Evolutionary conservation across 2,888 invertebrate species (phyloP).

Genomic region (Drosophila greeni): DNA sequence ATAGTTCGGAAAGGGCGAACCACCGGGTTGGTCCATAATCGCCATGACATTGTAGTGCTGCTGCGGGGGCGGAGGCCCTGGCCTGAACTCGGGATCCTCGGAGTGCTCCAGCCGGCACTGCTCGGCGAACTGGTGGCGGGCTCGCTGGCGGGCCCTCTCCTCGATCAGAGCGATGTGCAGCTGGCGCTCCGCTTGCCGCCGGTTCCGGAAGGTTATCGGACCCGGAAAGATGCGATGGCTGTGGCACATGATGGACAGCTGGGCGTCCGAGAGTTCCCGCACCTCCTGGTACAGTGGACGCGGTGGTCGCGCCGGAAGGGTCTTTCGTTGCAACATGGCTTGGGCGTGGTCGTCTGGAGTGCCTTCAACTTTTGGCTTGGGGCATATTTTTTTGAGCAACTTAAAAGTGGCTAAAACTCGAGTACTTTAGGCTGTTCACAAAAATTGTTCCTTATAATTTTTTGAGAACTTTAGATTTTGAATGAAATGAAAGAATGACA

Average conservation of each 20-base stretch:
- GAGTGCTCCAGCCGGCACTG: slow-evolving; percentile 1
- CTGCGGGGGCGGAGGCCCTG: neutral
- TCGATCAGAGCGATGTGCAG: slow-evolving; percentile 52
- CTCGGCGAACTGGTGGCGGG: slow-evolving; percentile 19
- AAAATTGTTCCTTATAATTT: neutral
- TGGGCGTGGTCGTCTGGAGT: neutral
- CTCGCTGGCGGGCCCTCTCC: slow-evolving; percentile 47
- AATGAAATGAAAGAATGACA: slow-evolving; percentile 2
- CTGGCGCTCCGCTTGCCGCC: slow-evolving; percentile 42
- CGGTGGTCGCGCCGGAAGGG: slow-evolving; percentile 6
- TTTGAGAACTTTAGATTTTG: neutral
- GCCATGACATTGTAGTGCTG: neutral
- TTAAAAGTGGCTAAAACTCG: neutral
- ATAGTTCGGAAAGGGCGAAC: neutral
- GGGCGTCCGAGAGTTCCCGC: slow-evolving; percentile 27
- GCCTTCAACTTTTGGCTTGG: neutral
- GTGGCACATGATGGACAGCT: slow-evolving; percentile 47
- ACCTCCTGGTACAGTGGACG: slow-evolving; percentile 31
- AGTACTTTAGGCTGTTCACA: neutral
- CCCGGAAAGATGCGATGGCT: slow-evolving; percentile 22
- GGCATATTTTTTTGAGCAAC: slow-evolving; percentile 17
- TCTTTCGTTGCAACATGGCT: slow-evolving; percentile 10
- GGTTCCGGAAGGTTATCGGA: slow-evolving; percentile 3
- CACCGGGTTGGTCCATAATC: neutral
- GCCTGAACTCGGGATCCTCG: neutral